phyloP scores from a whole-genome alignment of 2,113 vertebrate species.

The Serilophus lunatus region DNA sequence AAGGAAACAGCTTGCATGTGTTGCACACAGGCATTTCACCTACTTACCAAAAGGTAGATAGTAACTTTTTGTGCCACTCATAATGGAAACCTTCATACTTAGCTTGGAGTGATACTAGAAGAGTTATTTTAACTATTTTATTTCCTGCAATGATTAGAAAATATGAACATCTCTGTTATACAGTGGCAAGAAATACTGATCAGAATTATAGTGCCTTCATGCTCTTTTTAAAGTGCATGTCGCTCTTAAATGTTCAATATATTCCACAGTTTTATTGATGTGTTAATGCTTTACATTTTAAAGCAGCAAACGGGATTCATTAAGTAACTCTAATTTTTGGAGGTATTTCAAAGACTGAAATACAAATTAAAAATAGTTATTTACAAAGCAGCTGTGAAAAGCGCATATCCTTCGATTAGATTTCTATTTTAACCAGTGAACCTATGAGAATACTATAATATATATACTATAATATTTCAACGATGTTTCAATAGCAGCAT shows the following conservation, averaged over 20 bases:
- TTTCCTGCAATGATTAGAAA: not conserved
- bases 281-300: not conserved
- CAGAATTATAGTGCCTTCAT: too few relatives aligned
- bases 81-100: slow-evolving; percentile 27
- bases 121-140: slow-evolving; percentile 11
- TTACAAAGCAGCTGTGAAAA: not conserved
- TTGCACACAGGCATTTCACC: not conserved
- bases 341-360: not conserved
- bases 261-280: not conserved
- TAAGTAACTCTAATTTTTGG: not conserved
- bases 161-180: not conserved
- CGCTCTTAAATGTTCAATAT: not conserved
- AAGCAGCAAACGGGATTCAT: not conserved
- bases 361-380: not conserved
- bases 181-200: not conserved
- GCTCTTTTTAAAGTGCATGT: not conserved
- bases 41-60: slow-evolving; percentile 1
- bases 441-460: not conserved
- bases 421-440: not conserved
- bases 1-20: not conserved
- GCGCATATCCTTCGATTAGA: not conserved
- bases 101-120: not conserved
- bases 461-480: not conserved
- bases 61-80: slow-evolving; percentile 14
- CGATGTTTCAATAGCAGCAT: not conserved